Evolutionary conservation across 2,113 vertebrate species (phyloP).

Genomic region (Puma concolor): DNA sequence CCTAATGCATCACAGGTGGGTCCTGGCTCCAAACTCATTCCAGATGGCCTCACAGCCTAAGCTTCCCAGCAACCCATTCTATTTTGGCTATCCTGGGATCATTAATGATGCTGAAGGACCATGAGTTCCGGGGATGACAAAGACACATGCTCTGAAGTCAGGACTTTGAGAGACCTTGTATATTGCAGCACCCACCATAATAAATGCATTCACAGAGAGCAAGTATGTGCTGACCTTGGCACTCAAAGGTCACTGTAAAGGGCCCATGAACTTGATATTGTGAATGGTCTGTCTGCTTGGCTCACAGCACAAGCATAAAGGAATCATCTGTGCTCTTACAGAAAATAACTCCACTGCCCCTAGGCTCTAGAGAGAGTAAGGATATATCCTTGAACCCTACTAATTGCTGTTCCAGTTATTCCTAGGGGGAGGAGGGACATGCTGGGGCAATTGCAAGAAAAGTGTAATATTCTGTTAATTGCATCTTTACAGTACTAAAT

Average conservation of each 20-base stretch:
- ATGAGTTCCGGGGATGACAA: conserved; percentile 60
- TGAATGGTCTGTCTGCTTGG: conserved; percentile 70
- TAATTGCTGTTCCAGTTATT: conserved; percentile 60
- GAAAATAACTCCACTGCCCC: conserved; percentile 71
- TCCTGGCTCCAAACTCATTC: conserved; percentile 88
- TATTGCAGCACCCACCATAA: conserved; percentile 60
- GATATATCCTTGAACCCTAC: conserved; percentile 67
- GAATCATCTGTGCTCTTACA: conserved; percentile 75
- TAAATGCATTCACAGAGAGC: conserved; percentile 77
- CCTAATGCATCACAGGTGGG: conserved; percentile 91
- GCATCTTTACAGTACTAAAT: conserved; percentile 7
- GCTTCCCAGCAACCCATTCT: conserved; percentile 75
- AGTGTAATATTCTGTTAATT: not conserved
- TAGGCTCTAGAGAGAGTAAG: conserved; percentile 73
- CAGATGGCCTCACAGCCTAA: conserved; percentile 89
- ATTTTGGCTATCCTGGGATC: conserved; percentile 75
- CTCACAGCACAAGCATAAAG: conserved; percentile 75
- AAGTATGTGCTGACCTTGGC: conserved; percentile 58
- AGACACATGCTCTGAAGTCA: conserved; percentile 78
- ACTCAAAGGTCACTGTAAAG: conserved; percentile 70
- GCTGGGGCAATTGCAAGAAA: conserved; percentile 53
- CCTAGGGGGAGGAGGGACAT: conserved; percentile 7
- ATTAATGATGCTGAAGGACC: conserved; percentile 64
- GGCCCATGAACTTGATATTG: conserved; percentile 70
- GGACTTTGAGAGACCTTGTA: conserved; percentile 63